Evolutionary conservation across 2,888 invertebrate species (phyloP).

Genomic region (Orchesellides sinensis): DNA sequence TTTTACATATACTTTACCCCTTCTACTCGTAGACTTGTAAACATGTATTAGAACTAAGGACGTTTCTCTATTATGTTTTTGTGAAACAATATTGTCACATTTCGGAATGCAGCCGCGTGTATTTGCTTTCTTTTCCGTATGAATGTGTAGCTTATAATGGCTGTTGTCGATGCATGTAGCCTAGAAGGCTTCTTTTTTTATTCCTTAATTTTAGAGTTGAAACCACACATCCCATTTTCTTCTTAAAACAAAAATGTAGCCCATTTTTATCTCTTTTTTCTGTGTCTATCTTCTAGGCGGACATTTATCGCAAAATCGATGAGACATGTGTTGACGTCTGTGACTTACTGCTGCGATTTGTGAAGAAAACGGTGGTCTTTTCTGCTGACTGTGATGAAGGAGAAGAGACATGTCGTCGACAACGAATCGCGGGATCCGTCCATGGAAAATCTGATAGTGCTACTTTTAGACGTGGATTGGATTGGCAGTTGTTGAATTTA

Average conservation of each 20-base stretch:
- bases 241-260: conserved; percentile 22
- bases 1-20: background rate
- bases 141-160: background rate
- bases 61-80: too few species aligned
- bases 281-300: conserved; percentile 75
- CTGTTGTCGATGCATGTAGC: too few species aligned
- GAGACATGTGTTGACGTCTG: conserved; percentile 70
- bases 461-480: conserved; percentile 33
- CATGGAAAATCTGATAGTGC: conserved; percentile 27
- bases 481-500: conserved; percentile 65
- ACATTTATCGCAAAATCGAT: conserved; percentile 75
- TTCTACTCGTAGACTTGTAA: background rate
- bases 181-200: conserved; percentile 9
- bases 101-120: background rate
- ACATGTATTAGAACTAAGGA: too few species aligned
- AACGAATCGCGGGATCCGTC: conserved; percentile 38
- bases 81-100: background rate
- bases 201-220: conserved; percentile 20
- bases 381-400: conserved; percentile 41
- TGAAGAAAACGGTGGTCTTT: conserved; percentile 66
- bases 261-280: conserved; percentile 45
- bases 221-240: background rate
- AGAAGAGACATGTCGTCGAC: conserved; percentile 10
- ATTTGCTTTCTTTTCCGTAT: background rate
- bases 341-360: conserved; percentile 61